Evolutionary conservation across 2,888 invertebrate species (phyloP), one percentile per base, ranked within the genome.

Genomic region (Drosophila ezoana): DNA sequence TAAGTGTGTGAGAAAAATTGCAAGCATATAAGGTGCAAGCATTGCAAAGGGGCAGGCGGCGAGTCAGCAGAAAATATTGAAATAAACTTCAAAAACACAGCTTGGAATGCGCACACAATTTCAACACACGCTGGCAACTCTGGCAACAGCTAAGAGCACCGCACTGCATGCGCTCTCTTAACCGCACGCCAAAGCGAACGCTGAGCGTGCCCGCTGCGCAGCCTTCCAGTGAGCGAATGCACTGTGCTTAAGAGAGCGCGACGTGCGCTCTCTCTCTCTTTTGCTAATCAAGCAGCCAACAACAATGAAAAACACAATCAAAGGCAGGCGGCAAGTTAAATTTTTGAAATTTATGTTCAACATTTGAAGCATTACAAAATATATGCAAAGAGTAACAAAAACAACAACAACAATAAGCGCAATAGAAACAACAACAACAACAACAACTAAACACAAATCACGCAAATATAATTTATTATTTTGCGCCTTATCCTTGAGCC

Each of bases 391-490:
- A 40, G 54, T 41, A 72, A 58, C 32, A 40, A 41, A 33, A 70
- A 54, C 40, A 44, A 53, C 52, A 64, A 65, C 41, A 51, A 14
- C 11, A 28, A 28, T 8, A 8, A 35, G 13, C 10, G 13, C 35
- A 35, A 35, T 13, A 35, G 13, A 13, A 23, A 23, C 23, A 23
- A 23, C 23, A 11, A 8, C 61, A 67, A 62, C 66, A n/a, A n/a
- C n/a, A 72, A 76, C 67, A 71, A 79, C 72, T 74, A 78, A 79
- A 86, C 79, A 89, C 87, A 89, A 85, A 89, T 85, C 87, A 88
- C 79, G 81, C 74, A 85, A 86, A 89, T 87, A 86, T 86, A 86
- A 86, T 86, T 86, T 86, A 86, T 86, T 86, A 86, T 86, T 84
- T 85, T 79, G 78, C 70, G 89, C 79, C 82, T 86, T 86, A 86